A percentile compares a stretch with the other conserved stretches of the same genome.
Conservation (phyloP, 2,888 invertebrate genomes). For the Trichopoda pennipes region DNA sequence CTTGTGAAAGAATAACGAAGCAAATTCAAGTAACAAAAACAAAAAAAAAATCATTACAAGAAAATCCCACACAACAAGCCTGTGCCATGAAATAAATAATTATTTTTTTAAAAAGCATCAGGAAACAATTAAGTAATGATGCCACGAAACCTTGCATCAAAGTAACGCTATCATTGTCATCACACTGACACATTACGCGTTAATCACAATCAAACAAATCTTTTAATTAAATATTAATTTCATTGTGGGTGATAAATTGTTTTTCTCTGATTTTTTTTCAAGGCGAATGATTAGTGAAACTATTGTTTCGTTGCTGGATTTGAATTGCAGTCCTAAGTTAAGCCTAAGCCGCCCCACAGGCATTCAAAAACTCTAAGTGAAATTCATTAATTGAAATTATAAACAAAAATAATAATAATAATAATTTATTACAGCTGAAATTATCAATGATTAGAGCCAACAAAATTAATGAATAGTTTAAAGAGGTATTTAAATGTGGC, state of each 20-base stretch:
- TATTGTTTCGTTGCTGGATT: conserved; percentile 51
- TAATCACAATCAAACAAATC: conserved; percentile 28
- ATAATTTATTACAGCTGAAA: conserved; percentile 29
- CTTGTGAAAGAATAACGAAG: conserved; percentile 40
- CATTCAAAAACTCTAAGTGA: conserved; percentile 16
- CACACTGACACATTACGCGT: conserved; percentile 55
- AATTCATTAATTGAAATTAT: conserved; percentile 40
- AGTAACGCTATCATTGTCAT: conserved; percentile 56
- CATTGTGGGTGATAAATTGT: conserved; percentile 43
- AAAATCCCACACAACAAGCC: conserved; percentile 54
- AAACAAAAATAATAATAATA: not conserved
- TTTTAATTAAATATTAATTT: conserved; percentile 25
- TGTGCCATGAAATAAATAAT: conserved; percentile 2
- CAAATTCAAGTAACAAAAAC: conserved; percentile 52
- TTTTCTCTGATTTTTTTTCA: conserved; percentile 21
- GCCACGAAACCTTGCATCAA: conserved; percentile 29
- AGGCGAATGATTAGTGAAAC: conserved; percentile 15
- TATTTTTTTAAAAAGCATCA: conserved; percentile 2
- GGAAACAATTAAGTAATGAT: conserved; percentile 39
- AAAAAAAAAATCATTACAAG: not conserved
- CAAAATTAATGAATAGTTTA: conserved; percentile 13
- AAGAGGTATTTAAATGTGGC: not conserved
- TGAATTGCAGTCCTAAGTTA: conserved; percentile 15
- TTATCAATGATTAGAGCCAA: conserved; percentile 39
- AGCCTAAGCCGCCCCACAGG: conserved; percentile 21